Base-by-base conservation (phyloP, 2,797 vertebrate species). In the Sebastes elongatus region DNA sequence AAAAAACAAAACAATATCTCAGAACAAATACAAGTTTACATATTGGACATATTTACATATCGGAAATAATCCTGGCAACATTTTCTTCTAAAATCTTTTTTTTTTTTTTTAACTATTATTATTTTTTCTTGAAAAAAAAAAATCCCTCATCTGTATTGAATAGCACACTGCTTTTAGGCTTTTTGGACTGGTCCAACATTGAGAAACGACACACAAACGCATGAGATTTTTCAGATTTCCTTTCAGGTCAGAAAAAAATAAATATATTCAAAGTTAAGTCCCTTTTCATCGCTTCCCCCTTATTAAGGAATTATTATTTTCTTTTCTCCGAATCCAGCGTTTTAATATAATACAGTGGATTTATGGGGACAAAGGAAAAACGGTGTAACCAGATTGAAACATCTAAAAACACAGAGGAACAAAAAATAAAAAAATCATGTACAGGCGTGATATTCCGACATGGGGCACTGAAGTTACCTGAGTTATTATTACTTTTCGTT, bases 21-120 rank as follows among this genome's bases (percentile, higher is more conserved):
- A 95, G 94, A 96, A 97, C 96, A 96, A 96, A 95, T 96, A 96
- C 96, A 97, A 96, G 97, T 97, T 95, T 97, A 97, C 97, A 97
- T 97, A 97, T 97, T 96, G 94, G 96, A 97, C 97, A 97, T 97
- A 98, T 98, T 97, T 98, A 98, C 97, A 98, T 92, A 93, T 95
- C 90, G 94, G 96, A 95, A 96, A 96, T 96, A 95, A 96, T 96
- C 95, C 94, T 96, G 95, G 96, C 95, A 94, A 94, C 95, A 94
- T 95, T 96, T 96, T 96, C 94, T 95, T 95, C 96, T 96, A 95
- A 96, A 96, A 96, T 95, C 93, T 93, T 63, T 8, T 56, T 93
- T 94, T 95, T 92, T 42, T 42, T 42, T 90, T 83, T 76, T 82
- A 42, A 80, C 83, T 84, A 83, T 90, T 83, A 78, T 87, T 74